These are phyloP conservation scores for Cantharis nigra DNA, from an alignment of 2,888 invertebrate species.

Conservation along the genomic window DNA sequence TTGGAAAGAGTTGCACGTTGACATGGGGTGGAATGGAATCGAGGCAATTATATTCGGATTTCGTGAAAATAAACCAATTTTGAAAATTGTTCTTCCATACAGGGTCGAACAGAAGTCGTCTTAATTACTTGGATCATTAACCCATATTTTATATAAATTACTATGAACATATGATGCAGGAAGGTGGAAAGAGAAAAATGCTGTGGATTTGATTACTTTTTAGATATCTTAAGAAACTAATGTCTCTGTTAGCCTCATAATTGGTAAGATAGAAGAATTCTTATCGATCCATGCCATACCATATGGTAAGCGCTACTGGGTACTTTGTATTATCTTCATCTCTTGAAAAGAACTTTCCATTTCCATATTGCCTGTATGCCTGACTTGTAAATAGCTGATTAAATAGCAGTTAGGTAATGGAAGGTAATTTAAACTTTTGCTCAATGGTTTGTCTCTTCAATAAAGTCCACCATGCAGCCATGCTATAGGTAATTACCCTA, in stretches of 20 bases:
- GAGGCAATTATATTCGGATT: neutral
- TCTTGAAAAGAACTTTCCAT: neutral
- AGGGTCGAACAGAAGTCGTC: neutral
- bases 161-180: neutral
- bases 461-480: neutral
- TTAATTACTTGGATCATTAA: neutral
- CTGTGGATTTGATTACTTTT: neutral
- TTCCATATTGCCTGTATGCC: neutral
- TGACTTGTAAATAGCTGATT: neutral
- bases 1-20: neutral
- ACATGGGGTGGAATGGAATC: neutral
- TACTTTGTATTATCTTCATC: neutral
- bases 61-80: neutral
- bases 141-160: neutral
- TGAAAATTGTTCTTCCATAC: neutral
- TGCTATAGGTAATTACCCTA: neutral
- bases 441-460: neutral
- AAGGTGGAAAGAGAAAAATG: neutral
- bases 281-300: slow-evolving; percentile 17
- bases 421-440: neutral
- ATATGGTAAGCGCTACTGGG: slow-evolving; percentile 32
- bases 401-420: neutral
- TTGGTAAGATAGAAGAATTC: slow-evolving; percentile 28
- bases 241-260: slow-evolving; percentile 21
- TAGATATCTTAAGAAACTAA: slow-evolving; percentile 9